Evolutionary conservation across 2,888 invertebrate species (phyloP).

Genomic region (Aphrophora alni): DNA sequence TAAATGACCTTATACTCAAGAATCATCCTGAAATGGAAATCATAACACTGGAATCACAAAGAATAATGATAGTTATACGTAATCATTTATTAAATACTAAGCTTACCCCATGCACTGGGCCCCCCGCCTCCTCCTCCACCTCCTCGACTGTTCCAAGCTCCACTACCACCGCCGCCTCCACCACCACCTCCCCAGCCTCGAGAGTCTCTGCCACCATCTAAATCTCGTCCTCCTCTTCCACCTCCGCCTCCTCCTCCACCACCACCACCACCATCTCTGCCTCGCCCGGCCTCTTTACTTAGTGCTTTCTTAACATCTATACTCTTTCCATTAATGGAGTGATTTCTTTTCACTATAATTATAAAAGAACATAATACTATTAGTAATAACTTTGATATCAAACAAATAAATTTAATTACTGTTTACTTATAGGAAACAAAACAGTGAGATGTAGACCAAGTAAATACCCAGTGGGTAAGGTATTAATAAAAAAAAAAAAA

Average conservation of each 20-base stretch:
- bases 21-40: no score
- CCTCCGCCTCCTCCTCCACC: constrained; percentile 59
- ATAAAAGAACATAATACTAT: constrained; percentile 15
- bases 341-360: constrained; percentile 58
- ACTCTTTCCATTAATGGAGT: constrained; percentile 60
- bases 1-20: no score
- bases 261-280: constrained; percentile 56
- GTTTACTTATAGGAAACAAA: no score
- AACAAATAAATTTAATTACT: no score
- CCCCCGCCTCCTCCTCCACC: neutral
- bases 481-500: no score
- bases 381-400: neutral
- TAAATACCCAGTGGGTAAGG: no score
- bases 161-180: constrained; percentile 59
- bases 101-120: neutral
- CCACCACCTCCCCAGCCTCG: constrained; percentile 55
- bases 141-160: constrained; percentile 24
- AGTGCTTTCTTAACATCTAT: constrained; percentile 65
- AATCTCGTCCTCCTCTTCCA: constrained; percentile 62
- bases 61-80: no score
- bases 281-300: constrained; percentile 59
- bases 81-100: no score
- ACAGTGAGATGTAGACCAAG: no score
- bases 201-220: constrained; percentile 57
- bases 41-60: no score